Evolutionary conservation across 1,140 invertebrate species (phyloP), one percentile per base, ranked within the genome.

Genomic region (Hyles euphorbiae): DNA sequence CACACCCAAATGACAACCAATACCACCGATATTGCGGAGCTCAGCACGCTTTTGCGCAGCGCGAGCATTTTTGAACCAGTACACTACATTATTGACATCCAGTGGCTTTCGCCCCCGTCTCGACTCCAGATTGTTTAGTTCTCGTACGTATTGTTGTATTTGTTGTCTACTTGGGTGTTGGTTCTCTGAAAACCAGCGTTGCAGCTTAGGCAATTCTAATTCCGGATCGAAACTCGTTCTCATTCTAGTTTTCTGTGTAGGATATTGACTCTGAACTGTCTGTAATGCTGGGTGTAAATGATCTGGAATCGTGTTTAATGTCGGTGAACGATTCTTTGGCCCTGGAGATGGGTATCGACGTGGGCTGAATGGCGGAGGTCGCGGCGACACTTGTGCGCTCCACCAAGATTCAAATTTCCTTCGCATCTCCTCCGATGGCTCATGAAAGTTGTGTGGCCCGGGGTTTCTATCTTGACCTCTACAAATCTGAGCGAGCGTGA

Each of bases 61-160:
- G 56, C 98, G 91, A 0, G 98, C 97, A 81, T 99, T 99, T 87
- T 99, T 99, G 83, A 99, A 99, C 98, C 98, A 99, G 83, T 99
- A 99, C 22, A 99, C 97, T 8, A 99, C 97, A 81, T 99, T 99
- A 76, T 98, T 98, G 1, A 98, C 94, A 86, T 99, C 98, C 32
- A 99, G 90, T 0, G 97, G 97, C 76, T 98, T 98, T 46, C 96
- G 90, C 6, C 97, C 97, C 61, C 96, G 91, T 10, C 98, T 91
- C 43, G 97, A 98, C 71, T 98, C 97, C 50, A 98, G 84, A 45
- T 94, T 93, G 81, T 99, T 99, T 54, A 99, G 89, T 78, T 99
- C 97, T 52, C 95, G 93, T 10, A 99, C 96, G 84, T 98, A 99
- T 67, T 97, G 95, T 73, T 98, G 96, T 79, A 99, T 98, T 90